Evolutionary conservation across 2,113 vertebrate species (phyloP).

Genomic region (Callochromis pleurospilus): DNA sequence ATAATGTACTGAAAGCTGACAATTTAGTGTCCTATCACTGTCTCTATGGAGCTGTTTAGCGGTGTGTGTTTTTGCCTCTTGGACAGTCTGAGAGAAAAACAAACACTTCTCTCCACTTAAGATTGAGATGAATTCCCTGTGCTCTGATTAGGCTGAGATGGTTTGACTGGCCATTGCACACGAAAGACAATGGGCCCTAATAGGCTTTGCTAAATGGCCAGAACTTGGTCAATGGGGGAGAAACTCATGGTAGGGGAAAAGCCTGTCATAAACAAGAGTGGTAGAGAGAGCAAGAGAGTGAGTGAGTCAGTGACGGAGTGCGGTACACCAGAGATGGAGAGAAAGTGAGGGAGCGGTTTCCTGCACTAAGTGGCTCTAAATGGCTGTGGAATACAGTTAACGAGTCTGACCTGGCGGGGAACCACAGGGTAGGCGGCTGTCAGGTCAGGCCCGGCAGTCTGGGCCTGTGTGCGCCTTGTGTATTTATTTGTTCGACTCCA

Average conservation of each 20-base stretch:
- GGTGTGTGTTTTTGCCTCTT: not conserved
- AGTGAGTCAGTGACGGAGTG: not conserved
- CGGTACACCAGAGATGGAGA: not conserved
- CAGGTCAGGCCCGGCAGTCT: not conserved
- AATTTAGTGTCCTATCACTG: not conserved
- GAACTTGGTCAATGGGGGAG: not conserved
- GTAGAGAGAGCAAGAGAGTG: not conserved
- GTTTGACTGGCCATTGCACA: conserved; percentile 25
- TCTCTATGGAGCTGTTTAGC: conserved; percentile 12
- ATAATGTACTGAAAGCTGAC: not conserved
- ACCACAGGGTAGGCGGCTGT: conserved; percentile 14
- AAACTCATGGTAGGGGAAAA: not conserved
- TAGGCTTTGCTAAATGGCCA: conserved; percentile 43
- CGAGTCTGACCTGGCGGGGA: conserved; percentile 24
- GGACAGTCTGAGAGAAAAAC: not conserved
- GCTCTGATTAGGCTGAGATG: conserved; percentile 16
- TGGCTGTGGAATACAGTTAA: conserved; percentile 26
- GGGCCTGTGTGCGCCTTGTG: not conserved
- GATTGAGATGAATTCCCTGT: conserved; percentile 25
- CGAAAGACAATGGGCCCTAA: conserved; percentile 32
- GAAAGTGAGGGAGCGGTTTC: not conserved
- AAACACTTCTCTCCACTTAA: conserved; percentile 2
- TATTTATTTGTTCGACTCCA: conserved; percentile 17
- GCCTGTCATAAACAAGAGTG: conserved; percentile 3
- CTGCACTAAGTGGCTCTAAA: conserved; percentile 35